Percentiles rank a stretch among this genome's conserved stretches.
phyloP scores from a whole-genome alignment of 1,140 invertebrate species.

The Vanessa atalanta region DNA sequence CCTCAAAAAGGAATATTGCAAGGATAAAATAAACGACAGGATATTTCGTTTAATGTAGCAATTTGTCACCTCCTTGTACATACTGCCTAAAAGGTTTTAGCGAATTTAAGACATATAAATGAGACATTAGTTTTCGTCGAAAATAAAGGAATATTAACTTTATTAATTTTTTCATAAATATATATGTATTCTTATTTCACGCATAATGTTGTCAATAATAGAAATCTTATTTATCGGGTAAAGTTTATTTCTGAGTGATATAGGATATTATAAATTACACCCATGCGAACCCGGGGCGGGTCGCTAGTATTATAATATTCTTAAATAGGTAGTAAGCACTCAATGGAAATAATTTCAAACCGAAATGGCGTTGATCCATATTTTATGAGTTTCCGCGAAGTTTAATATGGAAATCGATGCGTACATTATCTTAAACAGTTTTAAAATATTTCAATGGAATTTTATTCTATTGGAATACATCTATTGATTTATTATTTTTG shows the following conservation, averaged over 20 bases:
- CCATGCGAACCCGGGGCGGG: no score
- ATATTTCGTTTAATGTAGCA: constrained; percentile 35
- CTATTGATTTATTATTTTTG: background rate
- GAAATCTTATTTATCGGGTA: no score
- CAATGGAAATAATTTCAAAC: background rate
- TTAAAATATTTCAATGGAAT: background rate
- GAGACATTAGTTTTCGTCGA: no score
- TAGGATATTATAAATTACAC: no score
- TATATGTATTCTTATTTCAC: no score
- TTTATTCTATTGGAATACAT: background rate
- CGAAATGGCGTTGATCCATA: background rate
- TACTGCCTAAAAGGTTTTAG: background rate
- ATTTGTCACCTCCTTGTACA: constrained; percentile 13
- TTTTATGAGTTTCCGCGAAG: background rate
- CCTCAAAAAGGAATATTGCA: constrained; percentile 20
- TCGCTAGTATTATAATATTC: background rate
- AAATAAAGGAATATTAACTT: no score
- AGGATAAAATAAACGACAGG: constrained; percentile 27
- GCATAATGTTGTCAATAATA: no score
- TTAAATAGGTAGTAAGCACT: background rate
- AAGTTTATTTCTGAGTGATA: no score
- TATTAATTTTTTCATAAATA: no score
- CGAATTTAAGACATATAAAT: background rate
- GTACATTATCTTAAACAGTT: background rate
- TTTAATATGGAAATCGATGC: background rate